phyloP scores from a whole-genome alignment of 2,888 invertebrate species.

The Brachynemurus nebulosus region DNA sequence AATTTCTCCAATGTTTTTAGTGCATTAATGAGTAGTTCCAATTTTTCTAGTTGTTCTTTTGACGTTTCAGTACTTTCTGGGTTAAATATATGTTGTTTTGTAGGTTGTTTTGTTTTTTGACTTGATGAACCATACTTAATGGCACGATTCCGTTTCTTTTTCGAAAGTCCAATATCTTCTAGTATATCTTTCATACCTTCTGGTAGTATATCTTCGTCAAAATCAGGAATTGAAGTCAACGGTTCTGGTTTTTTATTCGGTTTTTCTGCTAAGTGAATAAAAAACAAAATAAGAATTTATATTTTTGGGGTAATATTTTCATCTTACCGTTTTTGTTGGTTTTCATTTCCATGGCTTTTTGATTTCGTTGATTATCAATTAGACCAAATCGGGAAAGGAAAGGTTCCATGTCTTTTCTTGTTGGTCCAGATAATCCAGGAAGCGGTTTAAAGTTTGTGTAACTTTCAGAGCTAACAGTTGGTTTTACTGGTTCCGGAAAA shows the following conservation, averaged over 20 bases:
- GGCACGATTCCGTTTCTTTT: constrained; percentile 6
- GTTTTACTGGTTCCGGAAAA: constrained; percentile 21
- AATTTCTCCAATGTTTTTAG: constrained; percentile 31
- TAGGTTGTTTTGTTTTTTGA: constrained; percentile 12
- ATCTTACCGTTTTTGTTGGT: no score
- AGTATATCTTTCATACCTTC: constrained; percentile 26
- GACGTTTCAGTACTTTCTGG: constrained; percentile 26
- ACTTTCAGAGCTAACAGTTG: constrained; percentile 26
- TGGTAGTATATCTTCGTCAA: constrained; percentile 29
- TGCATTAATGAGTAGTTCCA: constrained; percentile 34
- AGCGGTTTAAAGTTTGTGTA: constrained; percentile 31
- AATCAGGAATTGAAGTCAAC: constrained; percentile 22
- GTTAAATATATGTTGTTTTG: constrained; percentile 23
- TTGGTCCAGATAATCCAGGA: constrained; percentile 23
- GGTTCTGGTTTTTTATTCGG: constrained; percentile 15
- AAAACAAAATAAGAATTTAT: constrained; percentile 8
- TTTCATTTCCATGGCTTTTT: constrained; percentile 14
- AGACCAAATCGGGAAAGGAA: constrained; percentile 29
- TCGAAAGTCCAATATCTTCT: constrained; percentile 26
- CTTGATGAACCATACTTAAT: no score
- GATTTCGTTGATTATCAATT: constrained; percentile 17
- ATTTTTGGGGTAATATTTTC: no score
- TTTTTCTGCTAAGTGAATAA: constrained; percentile 1
- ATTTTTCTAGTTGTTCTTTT: constrained; percentile 36
- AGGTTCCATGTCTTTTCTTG: constrained; percentile 28